phyloP scores from a whole-genome alignment of 2,888 invertebrate genomes.

The Caenorhabditis uteleia region DNA sequence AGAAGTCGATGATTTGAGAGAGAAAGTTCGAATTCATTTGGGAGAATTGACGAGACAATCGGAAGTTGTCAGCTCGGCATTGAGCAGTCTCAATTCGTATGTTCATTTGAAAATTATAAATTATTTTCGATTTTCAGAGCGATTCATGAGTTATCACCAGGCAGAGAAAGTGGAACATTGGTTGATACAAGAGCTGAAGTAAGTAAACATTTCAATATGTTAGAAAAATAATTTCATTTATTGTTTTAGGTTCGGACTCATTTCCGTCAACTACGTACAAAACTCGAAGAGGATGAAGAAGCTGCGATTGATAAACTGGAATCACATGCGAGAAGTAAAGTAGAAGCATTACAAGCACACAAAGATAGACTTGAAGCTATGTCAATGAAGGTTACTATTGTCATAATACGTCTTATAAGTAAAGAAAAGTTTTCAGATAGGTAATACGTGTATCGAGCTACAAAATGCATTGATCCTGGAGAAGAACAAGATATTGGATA shows the following conservation, averaged over 20 bases:
- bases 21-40: conserved; percentile 73
- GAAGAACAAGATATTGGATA: conserved; percentile 16
- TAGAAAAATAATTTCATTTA: neutral
- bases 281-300: conserved; percentile 17
- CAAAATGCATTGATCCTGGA: conserved; percentile 29
- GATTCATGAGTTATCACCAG: conserved; percentile 24
- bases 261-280: conserved; percentile 20
- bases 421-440: conserved; percentile 10
- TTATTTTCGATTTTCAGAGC: neutral
- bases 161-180: conserved; percentile 13
- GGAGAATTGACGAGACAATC: conserved; percentile 71
- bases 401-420: neutral
- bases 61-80: conserved; percentile 7
- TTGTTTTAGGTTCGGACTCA: conserved; percentile 18
- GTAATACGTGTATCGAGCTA: conserved; percentile 16
- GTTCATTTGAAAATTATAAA: neutral
- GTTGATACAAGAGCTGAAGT: conserved; percentile 28
- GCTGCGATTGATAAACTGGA: conserved; percentile 17
- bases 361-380: conserved; percentile 22
- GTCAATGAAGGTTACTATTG: conserved; percentile 3
- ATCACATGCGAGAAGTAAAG: conserved; percentile 7
- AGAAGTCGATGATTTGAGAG: conserved; percentile 75
- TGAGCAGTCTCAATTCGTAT: conserved; percentile 7
- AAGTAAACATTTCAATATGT: no score
- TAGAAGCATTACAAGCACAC: conserved; percentile 9